Evolutionary conservation across 2,797 vertebrate species (phyloP).

Genomic region (Manis javanica): DNA sequence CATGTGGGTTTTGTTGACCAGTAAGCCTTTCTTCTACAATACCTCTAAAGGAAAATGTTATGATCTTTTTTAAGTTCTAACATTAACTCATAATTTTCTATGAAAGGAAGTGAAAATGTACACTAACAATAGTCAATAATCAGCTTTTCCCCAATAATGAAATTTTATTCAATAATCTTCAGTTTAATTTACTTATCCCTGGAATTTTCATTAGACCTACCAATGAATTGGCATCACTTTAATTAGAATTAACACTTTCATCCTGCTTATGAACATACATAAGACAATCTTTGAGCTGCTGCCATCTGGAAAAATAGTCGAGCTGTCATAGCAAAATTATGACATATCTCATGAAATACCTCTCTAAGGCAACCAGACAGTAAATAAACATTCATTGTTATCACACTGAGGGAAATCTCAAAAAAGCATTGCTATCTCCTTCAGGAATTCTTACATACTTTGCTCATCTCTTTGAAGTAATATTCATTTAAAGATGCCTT

Average conservation of each 20-base stretch:
- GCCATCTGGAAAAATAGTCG: conserved; percentile 80
- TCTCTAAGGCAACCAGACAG: conserved; percentile 86
- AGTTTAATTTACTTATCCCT: conserved; percentile 78
- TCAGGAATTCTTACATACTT: conserved; percentile 91
- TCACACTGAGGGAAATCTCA: conserved; percentile 86
- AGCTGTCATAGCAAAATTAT: conserved; percentile 85
- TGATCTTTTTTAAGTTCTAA: background rate
- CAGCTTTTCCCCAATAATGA: conserved; percentile 32
- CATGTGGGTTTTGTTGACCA: background rate
- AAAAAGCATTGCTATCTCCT: conserved; percentile 87
- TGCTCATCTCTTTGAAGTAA: conserved; percentile 94
- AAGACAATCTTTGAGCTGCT: conserved; percentile 81
- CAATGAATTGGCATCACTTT: conserved; percentile 81
- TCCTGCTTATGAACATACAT: conserved; percentile 81
- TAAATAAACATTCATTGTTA: conserved; percentile 91
- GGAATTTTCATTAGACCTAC: conserved; percentile 76
- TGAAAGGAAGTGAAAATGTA: conserved; percentile 36
- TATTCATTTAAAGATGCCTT: conserved; percentile 88
- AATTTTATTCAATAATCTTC: conserved; percentile 64
- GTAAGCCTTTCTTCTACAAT: background rate
- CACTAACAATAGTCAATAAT: background rate
- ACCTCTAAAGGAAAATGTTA: background rate
- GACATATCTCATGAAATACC: conserved; percentile 79
- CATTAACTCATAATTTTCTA: conserved; percentile 51
- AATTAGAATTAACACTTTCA: conserved; percentile 87